Evolutionary conservation across 2,888 invertebrate species (phyloP).

Genomic region (Nycteola revayana): DNA sequence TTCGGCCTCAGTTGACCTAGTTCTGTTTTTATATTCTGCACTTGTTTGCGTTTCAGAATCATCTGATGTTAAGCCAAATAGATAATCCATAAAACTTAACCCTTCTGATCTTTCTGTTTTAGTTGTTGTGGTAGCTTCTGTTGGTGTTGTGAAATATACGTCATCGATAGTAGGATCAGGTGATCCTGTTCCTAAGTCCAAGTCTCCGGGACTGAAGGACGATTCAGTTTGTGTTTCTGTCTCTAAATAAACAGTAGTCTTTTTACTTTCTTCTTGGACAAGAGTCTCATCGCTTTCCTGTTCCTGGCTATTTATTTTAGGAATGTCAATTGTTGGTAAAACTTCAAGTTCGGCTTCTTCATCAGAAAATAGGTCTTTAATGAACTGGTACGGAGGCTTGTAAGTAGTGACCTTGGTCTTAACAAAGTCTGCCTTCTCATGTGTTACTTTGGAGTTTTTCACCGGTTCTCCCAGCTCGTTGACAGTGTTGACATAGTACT

Average conservation of each 20-base stretch:
- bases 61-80: conserved; percentile 63
- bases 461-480: conserved; percentile 64
- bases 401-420: conserved; percentile 64
- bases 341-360: conserved; percentile 45
- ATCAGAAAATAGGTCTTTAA: conserved; percentile 54
- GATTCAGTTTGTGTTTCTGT: conserved; percentile 44
- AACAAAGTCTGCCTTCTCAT: conserved; percentile 46
- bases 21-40: conserved; percentile 32
- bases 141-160: conserved; percentile 48
- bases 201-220: conserved; percentile 54
- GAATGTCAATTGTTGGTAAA: conserved; percentile 51
- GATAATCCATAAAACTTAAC: conserved; percentile 68
- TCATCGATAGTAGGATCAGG: conserved; percentile 64
- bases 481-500: conserved; percentile 83
- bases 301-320: conserved; percentile 42
- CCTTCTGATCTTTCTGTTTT: conserved; percentile 52
- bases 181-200: conserved; percentile 66
- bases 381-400: conserved; percentile 59
- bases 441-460: conserved; percentile 38
- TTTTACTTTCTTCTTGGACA: conserved; percentile 24
- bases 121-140: conserved; percentile 49
- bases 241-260: conserved; percentile 30
- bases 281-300: conserved; percentile 25
- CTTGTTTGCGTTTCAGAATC: conserved; percentile 39
- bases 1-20: conserved; percentile 24